Evolutionary conservation across 2,888 invertebrate species (phyloP), one percentile per base, ranked within the genome.

Genomic region (Dicycla oo): DNA sequence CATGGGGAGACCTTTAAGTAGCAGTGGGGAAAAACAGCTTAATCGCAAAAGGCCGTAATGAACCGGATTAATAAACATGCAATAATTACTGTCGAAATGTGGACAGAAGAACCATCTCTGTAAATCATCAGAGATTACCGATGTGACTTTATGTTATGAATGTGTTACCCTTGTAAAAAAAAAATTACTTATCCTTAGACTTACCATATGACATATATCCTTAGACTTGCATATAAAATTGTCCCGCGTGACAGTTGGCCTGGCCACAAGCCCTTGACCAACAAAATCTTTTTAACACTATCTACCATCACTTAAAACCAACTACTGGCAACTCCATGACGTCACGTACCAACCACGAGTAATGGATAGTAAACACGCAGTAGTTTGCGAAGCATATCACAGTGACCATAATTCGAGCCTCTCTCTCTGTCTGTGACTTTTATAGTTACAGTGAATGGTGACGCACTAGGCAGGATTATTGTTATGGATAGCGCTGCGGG

Each of bases 361-460:
- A 30, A 8, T 8, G n/a, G 7, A 81, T 56, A 76, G 34, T 68
- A 64, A 75, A 53, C 53, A 61, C 23, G 40, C 40, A 56, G 67
- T 47, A 30, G 63, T 71, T 60, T 47, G 40, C 15, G 73, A 26
- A 68, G 77, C 83, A 75, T 73, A 83, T 83, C 83, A 78, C 83
- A 23, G 30, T 11, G 30, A 15, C 73, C 58, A 85, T 85, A 80
- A 83, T 56, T 85, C 63, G 62, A 56, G 69, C 26, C 56, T 61
- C 57, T 58, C 75, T 69, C 74, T 66, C 84, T 84, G 84, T 26
- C 20, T 0, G 58, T 84, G 84, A 84, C 83, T 83, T 84, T 84
- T 84, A 85, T 84, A 76, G 81, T 81, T 51, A 73, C 81, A 68
- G 53, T 70, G 70, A 83, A 81, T 81, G 62, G 86, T 83, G 84